Percentiles rank a stretch among this genome's conserved stretches.
These are phyloP conservation scores for Philypnodon macrostomus DNA, from an alignment of 2,797 vertebrate species.

Conservation along the genomic window DNA sequence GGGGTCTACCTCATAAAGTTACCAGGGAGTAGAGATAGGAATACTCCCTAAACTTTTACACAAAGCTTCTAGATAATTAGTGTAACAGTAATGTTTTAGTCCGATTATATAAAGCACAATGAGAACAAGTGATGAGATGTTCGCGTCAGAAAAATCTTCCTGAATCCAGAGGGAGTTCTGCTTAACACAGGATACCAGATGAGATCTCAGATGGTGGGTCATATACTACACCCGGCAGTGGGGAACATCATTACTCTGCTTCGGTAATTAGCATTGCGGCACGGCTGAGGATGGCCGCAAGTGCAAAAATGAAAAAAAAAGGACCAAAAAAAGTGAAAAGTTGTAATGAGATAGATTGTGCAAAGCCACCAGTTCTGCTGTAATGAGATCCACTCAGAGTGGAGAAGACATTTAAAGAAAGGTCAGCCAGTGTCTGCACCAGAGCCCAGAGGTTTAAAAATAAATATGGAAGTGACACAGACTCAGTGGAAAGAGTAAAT, in stretches of 20 bases:
- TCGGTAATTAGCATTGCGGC: conserved; percentile 66
- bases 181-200: conserved; percentile 43
- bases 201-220: conserved; percentile 53
- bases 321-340: conserved; percentile 57
- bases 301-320: conserved; percentile 37
- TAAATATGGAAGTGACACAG: conserved; percentile 77
- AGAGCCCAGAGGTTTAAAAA: conserved; percentile 78
- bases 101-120: conserved; percentile 36
- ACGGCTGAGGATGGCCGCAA: conserved; percentile 61
- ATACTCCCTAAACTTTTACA: conserved; percentile 40
- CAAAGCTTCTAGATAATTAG: conserved; percentile 33
- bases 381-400: conserved; percentile 80
- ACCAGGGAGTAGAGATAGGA: conserved; percentile 19
- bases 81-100: conserved; percentile 35
- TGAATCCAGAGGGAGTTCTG: conserved; percentile 45
- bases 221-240: conserved; percentile 47
- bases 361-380: conserved; percentile 72
- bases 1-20: too few relatives aligned
- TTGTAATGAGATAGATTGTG: conserved; percentile 67
- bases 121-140: conserved; percentile 46
- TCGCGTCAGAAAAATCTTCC: conserved; percentile 48
- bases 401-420: conserved; percentile 84
- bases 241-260: conserved; percentile 68
- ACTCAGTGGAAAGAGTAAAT: conserved; percentile 74
- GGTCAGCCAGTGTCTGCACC: conserved; percentile 75